phyloP scores from a whole-genome alignment of 53 echinoderm and acorn worm genomes.

The Paelopatides confundens region DNA sequence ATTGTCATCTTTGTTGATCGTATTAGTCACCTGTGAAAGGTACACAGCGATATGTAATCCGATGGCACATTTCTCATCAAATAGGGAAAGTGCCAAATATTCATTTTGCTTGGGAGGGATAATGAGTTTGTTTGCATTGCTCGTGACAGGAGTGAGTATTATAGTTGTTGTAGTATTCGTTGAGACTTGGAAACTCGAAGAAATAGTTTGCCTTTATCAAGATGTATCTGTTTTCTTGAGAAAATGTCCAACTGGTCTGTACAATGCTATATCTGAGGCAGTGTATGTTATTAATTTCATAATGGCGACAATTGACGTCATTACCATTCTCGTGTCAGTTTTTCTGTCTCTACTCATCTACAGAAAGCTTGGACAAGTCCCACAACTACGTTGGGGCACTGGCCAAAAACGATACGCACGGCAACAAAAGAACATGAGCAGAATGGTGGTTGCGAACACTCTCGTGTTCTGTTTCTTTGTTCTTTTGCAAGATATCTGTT shows the following conservation, averaged over 20 bases:
- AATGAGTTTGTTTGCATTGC: background rate
- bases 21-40: background rate
- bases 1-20: background rate
- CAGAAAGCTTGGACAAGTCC: no score
- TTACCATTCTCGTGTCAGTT: no score
- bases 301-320: no score
- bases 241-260: background rate
- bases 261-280: no score
- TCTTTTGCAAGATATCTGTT: background rate
- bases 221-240: background rate
- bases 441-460: background rate
- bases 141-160: background rate
- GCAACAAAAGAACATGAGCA: no score
- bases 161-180: background rate
- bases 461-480: background rate
- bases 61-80: background rate
- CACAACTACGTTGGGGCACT: no score
- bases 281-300: no score
- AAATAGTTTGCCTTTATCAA: background rate
- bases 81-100: background rate
- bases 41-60: background rate
- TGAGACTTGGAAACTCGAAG: background rate
- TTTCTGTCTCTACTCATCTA: no score
- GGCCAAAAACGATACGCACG: no score
- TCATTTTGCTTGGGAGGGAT: background rate